These are phyloP conservation scores for Callosobruchus maculatus DNA, from an alignment of 2,888 invertebrate genomes.

Conservation along the genomic window DNA sequence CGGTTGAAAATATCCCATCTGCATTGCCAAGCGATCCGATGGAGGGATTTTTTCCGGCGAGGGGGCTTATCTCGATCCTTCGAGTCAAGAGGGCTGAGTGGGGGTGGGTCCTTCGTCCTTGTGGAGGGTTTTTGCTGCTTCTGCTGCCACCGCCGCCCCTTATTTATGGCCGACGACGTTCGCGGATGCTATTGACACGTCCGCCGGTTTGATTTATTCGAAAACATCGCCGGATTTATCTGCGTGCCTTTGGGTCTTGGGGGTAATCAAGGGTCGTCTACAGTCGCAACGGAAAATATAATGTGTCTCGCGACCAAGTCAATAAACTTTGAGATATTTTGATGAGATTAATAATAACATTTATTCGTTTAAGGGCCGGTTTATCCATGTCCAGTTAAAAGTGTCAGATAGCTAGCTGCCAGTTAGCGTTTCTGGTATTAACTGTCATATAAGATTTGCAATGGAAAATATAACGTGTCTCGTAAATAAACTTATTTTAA, in stretches of 20 bases:
- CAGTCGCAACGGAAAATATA: no score
- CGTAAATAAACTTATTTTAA: no score
- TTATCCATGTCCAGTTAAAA: no score
- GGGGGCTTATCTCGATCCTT: neutral
- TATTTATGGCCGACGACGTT: conserved; percentile 42
- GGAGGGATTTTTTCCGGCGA: conserved; percentile 13
- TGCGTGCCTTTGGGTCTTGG: neutral
- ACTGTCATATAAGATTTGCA: no score
- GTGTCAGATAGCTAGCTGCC: no score
- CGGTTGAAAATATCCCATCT: conserved; percentile 22
- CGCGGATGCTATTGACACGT: conserved; percentile 46
- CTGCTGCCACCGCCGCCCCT: conserved; percentile 22
- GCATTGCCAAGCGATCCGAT: conserved; percentile 22
- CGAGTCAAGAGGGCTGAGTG: conserved; percentile 6
- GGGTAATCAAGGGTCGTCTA: neutral
- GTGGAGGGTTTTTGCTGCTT: conserved; percentile 25
- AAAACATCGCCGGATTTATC: neutral
- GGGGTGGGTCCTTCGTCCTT: conserved; percentile 21
- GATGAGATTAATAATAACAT: no score
- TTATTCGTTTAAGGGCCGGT: no score
- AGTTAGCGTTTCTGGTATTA: no score
- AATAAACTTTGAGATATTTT: no score
- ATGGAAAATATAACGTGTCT: no score
- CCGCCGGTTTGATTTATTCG: conserved; percentile 30
- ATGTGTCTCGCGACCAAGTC: no score